phyloP scores from a whole-genome alignment of 2,797 vertebrate genomes.

The Acomys russatus region DNA sequence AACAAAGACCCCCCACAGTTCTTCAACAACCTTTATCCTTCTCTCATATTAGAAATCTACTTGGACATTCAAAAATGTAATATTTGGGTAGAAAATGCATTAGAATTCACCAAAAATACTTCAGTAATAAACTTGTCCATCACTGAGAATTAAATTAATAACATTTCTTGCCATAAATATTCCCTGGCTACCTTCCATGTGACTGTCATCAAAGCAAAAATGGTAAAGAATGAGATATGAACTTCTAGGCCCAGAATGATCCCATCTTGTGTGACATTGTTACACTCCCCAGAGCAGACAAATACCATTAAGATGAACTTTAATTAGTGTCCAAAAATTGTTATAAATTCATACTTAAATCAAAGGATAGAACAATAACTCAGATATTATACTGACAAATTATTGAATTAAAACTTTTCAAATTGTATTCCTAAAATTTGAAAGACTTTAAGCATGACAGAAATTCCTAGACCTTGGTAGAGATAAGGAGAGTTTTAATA shows the following conservation, averaged over 20 bases:
- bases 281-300: constrained; percentile 44
- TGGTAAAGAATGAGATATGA: constrained; percentile 24
- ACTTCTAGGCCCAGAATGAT: constrained; percentile 15
- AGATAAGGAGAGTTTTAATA: background rate
- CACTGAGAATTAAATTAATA: constrained; percentile 18
- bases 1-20: background rate
- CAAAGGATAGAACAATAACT: background rate
- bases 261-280: constrained; percentile 9
- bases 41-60: constrained; percentile 42
- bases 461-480: background rate
- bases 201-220: constrained; percentile 39
- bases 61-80: background rate
- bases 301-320: constrained; percentile 45
- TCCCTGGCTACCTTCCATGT: constrained; percentile 2
- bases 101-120: background rate
- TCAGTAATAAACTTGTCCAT: background rate
- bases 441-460: constrained; percentile 1
- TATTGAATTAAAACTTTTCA: constrained; percentile 40
- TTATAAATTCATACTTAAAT: constrained; percentile 66
- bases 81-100: constrained; percentile 40
- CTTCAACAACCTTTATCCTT: constrained; percentile 24
- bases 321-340: constrained; percentile 14
- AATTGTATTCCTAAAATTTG: background rate
- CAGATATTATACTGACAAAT: constrained; percentile 57
- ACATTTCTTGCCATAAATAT: background rate